These are phyloP conservation scores for Chiloscyllium plagiosum DNA, from an alignment of 2,113 vertebrate species.

Conservation along the genomic window DNA sequence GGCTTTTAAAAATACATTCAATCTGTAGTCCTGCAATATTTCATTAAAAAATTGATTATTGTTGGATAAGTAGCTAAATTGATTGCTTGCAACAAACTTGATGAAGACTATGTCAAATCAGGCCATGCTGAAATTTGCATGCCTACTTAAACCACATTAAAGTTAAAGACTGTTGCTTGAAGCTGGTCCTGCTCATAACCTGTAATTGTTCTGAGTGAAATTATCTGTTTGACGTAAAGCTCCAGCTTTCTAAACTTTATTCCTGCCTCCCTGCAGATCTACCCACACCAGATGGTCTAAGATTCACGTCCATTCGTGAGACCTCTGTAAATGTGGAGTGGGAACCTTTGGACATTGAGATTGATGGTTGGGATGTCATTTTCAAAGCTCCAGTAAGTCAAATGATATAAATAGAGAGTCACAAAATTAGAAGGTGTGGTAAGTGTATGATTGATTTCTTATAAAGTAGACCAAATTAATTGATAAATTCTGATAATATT, in stretches of 20 bases:
- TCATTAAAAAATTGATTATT: neutral
- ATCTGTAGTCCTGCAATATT: neutral
- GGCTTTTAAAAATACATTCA: neutral
- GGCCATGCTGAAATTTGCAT: neutral
- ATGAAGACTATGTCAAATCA: too few species aligned
- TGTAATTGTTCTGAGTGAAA: neutral
- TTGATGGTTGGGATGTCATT: constrained; percentile 91
- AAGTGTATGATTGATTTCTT: neutral
- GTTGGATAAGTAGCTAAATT: neutral
- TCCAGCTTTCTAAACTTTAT: neutral
- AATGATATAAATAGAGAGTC: neutral
- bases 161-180: neutral
- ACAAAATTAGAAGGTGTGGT: neutral
- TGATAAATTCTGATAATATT: neutral
- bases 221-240: neutral
- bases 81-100: too few species aligned
- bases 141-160: neutral
- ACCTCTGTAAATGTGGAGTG: constrained; percentile 90
- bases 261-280: constrained; percentile 62
- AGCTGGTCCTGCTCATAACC: neutral
- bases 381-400: constrained; percentile 80
- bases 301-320: constrained; percentile 87
- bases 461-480: neutral
- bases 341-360: constrained; percentile 86
- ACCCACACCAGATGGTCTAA: constrained; percentile 87